phyloP scores from a whole-genome alignment of 2,888 invertebrate genomes.

The Tipula vernalis region DNA sequence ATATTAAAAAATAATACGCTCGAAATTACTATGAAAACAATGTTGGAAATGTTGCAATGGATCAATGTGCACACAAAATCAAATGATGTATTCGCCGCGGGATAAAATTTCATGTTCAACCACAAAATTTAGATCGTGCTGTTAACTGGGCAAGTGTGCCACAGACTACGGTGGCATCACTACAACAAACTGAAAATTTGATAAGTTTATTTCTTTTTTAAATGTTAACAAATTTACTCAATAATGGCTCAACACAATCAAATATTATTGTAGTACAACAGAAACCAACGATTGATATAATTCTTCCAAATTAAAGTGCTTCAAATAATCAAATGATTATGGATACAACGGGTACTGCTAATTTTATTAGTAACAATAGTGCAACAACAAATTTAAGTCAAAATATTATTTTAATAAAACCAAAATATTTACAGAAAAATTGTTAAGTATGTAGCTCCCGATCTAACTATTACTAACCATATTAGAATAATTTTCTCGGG shows the following conservation, averaged over 20 bases:
- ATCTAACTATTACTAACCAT: not conserved
- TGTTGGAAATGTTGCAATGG: slow-evolving; percentile 65
- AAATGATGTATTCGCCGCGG: slow-evolving; percentile 61
- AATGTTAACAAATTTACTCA: no score
- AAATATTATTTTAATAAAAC: slow-evolving; percentile 29
- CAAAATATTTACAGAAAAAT: slow-evolving; percentile 18
- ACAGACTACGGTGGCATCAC: no score
- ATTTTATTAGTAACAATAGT: not conserved
- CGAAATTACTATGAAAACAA: slow-evolving; percentile 54
- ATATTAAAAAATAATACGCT: slow-evolving; percentile 31
- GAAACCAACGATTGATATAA: no score
- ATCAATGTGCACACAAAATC: no score
- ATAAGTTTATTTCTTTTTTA: no score
- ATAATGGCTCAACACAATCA: no score
- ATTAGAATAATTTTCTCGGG: not conserved
- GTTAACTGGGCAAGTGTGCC: no score
- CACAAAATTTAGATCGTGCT: no score
- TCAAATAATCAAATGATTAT: no score
- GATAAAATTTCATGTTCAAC: slow-evolving; percentile 77
- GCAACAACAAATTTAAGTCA: slow-evolving; percentile 23
- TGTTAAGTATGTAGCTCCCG: not conserved
- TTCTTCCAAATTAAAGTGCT: no score
- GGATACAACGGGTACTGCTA: slow-evolving; percentile 14
- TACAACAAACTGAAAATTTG: no score
- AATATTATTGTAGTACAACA: no score